Evolutionary conservation across 1,140 invertebrate species (phyloP).

Genomic region (Bactericera cockerelli): DNA sequence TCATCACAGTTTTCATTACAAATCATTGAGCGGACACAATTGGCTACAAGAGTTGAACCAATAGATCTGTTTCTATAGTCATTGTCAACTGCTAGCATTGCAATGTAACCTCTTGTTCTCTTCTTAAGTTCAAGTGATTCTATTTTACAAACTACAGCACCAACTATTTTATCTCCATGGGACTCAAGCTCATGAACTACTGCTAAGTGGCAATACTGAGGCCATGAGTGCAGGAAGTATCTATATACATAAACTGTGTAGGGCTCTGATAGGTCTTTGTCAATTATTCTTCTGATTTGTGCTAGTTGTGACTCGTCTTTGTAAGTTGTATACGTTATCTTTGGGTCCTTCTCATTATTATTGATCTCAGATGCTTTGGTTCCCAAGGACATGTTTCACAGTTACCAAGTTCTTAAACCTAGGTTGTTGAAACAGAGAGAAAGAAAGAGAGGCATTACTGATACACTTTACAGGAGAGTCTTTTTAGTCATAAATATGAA

Average conservation of each 20-base stretch:
- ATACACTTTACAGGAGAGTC: no score
- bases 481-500: no score
- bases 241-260: constrained; percentile 99
- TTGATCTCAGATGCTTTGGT: no score
- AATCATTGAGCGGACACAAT: neutral
- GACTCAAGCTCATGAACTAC: neutral
- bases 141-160: neutral
- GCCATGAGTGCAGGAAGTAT: constrained; percentile 99
- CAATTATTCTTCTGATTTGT: constrained; percentile 94
- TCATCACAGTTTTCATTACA: neutral
- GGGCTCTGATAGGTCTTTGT: constrained; percentile 96
- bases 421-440: no score
- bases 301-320: constrained; percentile 83
- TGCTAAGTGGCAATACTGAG: constrained; percentile 67
- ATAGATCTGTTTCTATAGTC: neutral
- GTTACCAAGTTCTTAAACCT: no score
- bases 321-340: constrained; percentile 56
- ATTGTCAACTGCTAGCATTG: neutral
- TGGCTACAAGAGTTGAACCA: neutral
- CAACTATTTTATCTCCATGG: neutral
- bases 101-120: neutral
- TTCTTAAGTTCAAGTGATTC: neutral
- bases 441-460: no score
- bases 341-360: neutral
- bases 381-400: no score